Conservation (phyloP, 2,113 vertebrate species). For the Corythaeola cristata region DNA sequence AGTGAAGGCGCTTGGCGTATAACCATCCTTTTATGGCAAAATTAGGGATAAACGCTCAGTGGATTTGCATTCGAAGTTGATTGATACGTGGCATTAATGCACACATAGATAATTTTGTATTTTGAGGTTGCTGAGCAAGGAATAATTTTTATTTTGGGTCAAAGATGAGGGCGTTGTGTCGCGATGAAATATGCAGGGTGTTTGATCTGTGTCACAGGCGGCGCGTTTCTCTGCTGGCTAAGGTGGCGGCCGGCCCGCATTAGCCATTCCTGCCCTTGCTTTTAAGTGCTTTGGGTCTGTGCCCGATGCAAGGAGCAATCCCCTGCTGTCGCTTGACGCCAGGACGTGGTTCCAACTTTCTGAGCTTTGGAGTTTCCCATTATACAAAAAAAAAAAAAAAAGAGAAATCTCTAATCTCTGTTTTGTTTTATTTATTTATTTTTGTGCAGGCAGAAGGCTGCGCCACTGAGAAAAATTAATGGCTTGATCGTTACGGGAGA, state of each 20-base stretch:
- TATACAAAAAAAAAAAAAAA: not conserved
- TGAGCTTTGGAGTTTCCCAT: not conserved
- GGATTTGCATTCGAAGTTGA: constrained; percentile 52
- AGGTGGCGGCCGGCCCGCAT: not conserved
- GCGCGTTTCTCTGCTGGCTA: constrained; percentile 1
- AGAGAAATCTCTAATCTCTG: not conserved
- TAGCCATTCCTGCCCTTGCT: constrained; percentile 28
- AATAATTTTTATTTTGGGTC: constrained; percentile 64
- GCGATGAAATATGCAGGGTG: constrained; percentile 42
- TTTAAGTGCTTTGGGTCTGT: constrained; percentile 39
- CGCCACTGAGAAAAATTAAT: not conserved
- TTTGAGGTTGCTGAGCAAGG: constrained; percentile 64
- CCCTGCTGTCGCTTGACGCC: not conserved
- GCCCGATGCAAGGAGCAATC: not conserved
- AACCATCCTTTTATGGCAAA: constrained; percentile 57
- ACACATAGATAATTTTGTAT: constrained; percentile 19
- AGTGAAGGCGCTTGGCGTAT: constrained; percentile 12
- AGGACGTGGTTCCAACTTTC: not conserved
- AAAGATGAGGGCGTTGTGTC: constrained; percentile 35
- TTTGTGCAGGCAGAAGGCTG: not conserved
- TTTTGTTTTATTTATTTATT: not conserved
- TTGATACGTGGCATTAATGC: constrained; percentile 62
- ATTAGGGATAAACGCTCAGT: not conserved
- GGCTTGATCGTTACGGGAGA: not conserved
- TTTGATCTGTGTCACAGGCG: constrained; percentile 28